Base-by-base conservation (phyloP, 2,113 vertebrate species). In the Nannospalax galili region DNA sequence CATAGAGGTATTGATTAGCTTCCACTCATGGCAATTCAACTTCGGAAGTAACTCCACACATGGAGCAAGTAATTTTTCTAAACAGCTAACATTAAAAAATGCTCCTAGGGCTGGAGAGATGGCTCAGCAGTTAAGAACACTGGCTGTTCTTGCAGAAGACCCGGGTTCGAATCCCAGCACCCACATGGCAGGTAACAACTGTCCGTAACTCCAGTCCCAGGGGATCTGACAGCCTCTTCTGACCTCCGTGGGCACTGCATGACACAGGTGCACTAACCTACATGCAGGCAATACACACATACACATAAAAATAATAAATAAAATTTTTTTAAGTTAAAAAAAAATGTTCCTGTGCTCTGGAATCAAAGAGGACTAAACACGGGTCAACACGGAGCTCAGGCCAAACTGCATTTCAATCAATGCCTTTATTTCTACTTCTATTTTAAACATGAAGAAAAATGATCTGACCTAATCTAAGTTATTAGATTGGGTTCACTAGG, bases 401-500 rank as follows among this genome's bases (percentile, higher is more conserved):
- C 7, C 37, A 80, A 79, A 90, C 7, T 65, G 8, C 9, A 35
- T 96, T 69, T 93, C 42, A 93, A 80, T 77, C 19, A 67, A 56
- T 14, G 88, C 84, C 62, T 62, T 42, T 67, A 88, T 67, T 72
- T 77, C 28, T 90, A 60, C 64, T 91, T 67, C 17, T 48, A 70
- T 95, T 92, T 93, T 77, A 92, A 90, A 14, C 78, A 80, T 73
- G 7, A 96, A 78, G 40, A 81, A 88, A 90, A 92, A 52, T 32
- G 45, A 92, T 42, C 15, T 52, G 79, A 73, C 56, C 48, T 67
- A 81, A 77, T n/a, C 52, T 20, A 93, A 75, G 26, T 64, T 70
- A 72, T 1, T 22, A 1, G n/a, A 30, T 30, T 91, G 74, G 64
- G 12, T 67, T 95, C 58, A 89, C 22, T 58, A 87, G 11, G 26